Conservation (phyloP, 1,140 invertebrate species). For the Rhagoletis pomonella region DNA sequence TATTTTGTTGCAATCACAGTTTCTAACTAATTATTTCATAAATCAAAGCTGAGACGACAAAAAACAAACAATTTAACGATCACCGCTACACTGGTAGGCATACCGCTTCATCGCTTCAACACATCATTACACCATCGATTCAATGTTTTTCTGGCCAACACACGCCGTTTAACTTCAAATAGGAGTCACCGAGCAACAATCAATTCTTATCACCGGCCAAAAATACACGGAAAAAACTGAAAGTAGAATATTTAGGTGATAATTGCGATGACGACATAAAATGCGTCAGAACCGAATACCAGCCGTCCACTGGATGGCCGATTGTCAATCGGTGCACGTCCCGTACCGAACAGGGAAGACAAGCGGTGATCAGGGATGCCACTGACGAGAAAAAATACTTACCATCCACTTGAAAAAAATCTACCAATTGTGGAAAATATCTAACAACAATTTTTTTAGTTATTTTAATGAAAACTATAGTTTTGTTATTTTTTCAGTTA, state of each 20-base stretch:
- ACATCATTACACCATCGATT: background rate
- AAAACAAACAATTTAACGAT: constrained; percentile 52
- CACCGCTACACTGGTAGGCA: background rate
- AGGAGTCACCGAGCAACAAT: background rate
- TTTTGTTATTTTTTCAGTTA: no score
- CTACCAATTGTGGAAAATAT: no score
- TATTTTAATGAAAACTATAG: no score
- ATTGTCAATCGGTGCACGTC: constrained; percentile 11
- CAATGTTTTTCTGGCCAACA: background rate
- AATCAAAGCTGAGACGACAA: constrained; percentile 64
- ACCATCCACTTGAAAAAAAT: no score
- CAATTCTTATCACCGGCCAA: constrained; percentile 33
- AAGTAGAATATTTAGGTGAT: background rate
- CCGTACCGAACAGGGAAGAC: background rate
- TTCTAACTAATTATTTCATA: constrained; percentile 70
- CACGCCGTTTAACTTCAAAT: background rate
- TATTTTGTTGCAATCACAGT: background rate
- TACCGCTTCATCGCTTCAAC: constrained; percentile 11
- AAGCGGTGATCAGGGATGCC: background rate
- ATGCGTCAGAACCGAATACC: constrained; percentile 15
- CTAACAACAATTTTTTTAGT: no score
- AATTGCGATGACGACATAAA: constrained; percentile 23
- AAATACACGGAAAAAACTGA: background rate
- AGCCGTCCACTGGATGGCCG: background rate
- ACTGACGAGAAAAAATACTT: no score